These are phyloP conservation scores for Molossus alvarezi DNA, from an alignment of 2,797 vertebrate species.

Conservation along the genomic window DNA sequence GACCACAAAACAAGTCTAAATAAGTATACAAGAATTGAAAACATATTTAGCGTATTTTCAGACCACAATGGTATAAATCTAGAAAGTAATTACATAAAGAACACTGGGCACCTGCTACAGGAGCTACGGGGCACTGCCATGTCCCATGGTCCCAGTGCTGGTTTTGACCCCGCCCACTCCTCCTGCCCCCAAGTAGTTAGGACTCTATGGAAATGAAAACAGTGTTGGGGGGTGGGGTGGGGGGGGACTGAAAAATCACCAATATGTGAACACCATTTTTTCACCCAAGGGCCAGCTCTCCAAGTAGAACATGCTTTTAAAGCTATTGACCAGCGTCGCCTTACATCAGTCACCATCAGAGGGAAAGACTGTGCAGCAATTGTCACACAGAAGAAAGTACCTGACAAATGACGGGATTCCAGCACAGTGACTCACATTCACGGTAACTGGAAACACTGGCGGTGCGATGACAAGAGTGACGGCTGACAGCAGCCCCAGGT, in stretches of 20 bases:
- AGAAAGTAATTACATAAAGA: background rate
- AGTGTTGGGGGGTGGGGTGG: no score
- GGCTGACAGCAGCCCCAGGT: background rate
- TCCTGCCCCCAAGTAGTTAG: no score
- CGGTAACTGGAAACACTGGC: background rate
- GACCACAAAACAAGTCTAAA: background rate
- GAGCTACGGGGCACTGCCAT: conserved; percentile 83
- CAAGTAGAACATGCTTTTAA: conserved; percentile 91
- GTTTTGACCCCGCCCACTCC: conserved; percentile 91
- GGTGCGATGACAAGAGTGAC: background rate
- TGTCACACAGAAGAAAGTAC: background rate
- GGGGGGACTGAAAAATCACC: no score
- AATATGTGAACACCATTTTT: conserved; percentile 94
- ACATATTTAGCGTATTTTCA: background rate
- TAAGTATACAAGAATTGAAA: background rate
- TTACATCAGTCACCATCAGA: background rate
- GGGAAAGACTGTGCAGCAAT: background rate
- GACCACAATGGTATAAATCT: background rate
- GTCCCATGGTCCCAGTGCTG: conserved; percentile 96
- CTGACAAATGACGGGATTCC: background rate
- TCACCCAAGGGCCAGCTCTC: conserved; percentile 96
- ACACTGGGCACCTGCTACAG: background rate
- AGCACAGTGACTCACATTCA: background rate
- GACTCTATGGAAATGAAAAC: no score
- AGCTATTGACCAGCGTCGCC: background rate